Evolutionary conservation across 1,140 invertebrate genomes (phyloP), one percentile per base, ranked within the genome.

Genomic region (Himalopsyche phryganea): DNA sequence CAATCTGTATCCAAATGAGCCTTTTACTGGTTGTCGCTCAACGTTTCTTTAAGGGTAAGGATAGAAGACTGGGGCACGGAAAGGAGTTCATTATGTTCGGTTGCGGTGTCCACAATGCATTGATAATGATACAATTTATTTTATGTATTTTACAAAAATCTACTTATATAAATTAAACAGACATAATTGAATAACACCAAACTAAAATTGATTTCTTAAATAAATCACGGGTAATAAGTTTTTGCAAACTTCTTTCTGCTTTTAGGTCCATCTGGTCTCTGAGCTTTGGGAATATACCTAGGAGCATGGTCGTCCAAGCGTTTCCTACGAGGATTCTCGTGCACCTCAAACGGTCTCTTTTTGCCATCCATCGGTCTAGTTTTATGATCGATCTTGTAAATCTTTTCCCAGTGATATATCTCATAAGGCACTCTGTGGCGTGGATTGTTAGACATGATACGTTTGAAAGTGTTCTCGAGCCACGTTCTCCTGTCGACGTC

Each of bases 321-420:
- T 60, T 85, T 80, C 9, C 73, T 67, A 42, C 67, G 80, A n/a
- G 81, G 80, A 68, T 85, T 82, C 19, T 79, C 71, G 9, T 78
- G 71, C 18, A 69, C 58, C 70, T 90, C 83, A 74, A 88, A 91
- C 60, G 81, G 84, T 42, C 86, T 77, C 17, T 78, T 72, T 66
- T 76, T 85, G n/a, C 82, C 78, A 59, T 90, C 87, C 69, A 85
- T 67, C 35, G 80, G 80, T 52, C 85, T 73, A 0, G 83, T 87
- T 11, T 87, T 80, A 58, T 83, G 67, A 64, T 85, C 71, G 35
- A 89, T 83, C 68, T 89, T 85, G 66, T 89, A 93, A 50, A 92
- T 85, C 45, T 81, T 81, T 63, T 91, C 87, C 89, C 89, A 93
- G 45, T 82, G 63, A 61, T 87, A 87, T 28, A 85, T 76, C 75